A percentile compares a stretch with the other conserved stretches of the same genome.
Conservation (phyloP, 2,888 invertebrate genomes). For the Tortrix viridana region DNA sequence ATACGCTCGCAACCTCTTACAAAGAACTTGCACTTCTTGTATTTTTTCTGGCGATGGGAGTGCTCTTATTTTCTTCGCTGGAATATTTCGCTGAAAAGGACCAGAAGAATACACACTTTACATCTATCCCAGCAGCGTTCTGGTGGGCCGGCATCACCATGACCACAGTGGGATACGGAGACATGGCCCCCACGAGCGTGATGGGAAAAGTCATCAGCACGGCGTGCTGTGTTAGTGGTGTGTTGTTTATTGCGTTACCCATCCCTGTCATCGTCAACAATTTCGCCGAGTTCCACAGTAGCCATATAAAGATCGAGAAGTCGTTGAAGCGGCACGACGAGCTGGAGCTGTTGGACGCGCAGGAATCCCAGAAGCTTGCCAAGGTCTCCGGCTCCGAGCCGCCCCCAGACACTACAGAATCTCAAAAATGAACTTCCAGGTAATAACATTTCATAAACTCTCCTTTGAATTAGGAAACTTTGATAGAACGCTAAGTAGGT, state of each 20-base stretch:
- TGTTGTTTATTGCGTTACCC: conserved; percentile 99
- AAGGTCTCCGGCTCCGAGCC: too few species aligned
- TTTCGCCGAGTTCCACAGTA: conserved; percentile 99
- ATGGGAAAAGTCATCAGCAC: conserved; percentile 99
- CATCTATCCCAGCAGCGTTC: conserved; percentile 99
- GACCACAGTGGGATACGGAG: conserved; percentile 99
- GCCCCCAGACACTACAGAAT: too few species aligned
- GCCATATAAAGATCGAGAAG: conserved; percentile 99
- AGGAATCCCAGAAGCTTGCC: too few species aligned
- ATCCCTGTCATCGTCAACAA: conserved; percentile 99
- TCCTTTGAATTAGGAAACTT: too few species aligned
- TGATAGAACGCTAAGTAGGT: too few species aligned
- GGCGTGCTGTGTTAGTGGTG: conserved; percentile 99
- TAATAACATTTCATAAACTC: too few species aligned
- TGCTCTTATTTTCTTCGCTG: conserved; percentile 98
- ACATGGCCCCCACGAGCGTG: conserved; percentile 98
- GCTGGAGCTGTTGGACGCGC: conserved; percentile 85
- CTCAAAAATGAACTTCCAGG: too few species aligned
- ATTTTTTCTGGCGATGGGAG: conserved; percentile 99
- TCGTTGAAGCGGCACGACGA: conserved; percentile 98
- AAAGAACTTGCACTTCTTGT: conserved; percentile 99
- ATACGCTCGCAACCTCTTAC: conserved; percentile 98
- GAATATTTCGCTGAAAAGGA: conserved; percentile 99
- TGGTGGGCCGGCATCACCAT: conserved; percentile 99
- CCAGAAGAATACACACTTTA: conserved; percentile 97